Base-by-base conservation (phyloP, 2,113 vertebrate species). In the Protomyctophum bolini region DNA sequence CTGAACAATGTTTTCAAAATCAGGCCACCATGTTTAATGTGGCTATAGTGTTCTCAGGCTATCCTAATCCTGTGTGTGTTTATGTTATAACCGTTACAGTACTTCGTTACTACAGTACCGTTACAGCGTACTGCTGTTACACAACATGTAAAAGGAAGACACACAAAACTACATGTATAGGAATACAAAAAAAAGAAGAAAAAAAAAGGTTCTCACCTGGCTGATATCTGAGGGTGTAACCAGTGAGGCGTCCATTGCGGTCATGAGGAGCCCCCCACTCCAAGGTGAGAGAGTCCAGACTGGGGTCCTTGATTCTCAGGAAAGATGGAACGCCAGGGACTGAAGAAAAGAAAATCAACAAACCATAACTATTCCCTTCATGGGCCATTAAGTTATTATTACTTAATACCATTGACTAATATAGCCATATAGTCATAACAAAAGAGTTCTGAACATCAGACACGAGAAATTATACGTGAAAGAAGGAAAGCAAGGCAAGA, bases 201-300 rank as follows among this genome's bases (percentile, higher is more conserved):
- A 3, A 41, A 41, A 41, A 41, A 41, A 41, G 33, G 3, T 3
- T 89, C 97, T 96, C 92, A 99, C 97, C 97, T 92, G 95, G 92
- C 71, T 98, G 97, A 83, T 96, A 99, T 84, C 92, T 95, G 77
- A 99, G 89, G 59, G 91, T 95, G 85, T 99, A 99, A 45, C 95
- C 95, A 0, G 89, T 96, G 87, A 99, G 93, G 87, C 88, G 83
- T 52, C 98, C 98, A 66, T 98, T 99, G 6, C 88, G 95, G 67
- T 94, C 93, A 28, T 89, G 87, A 9, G 98, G 98, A 51, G 94
- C 96, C 51, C 86, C 94, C 98, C 98, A 99, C 71, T 96, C 93
- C 80, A 99, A 91, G 66, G 95, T 98, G 68, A 99, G 77, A 47
- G 97, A 96, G 77, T 98, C 95, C 81, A 94, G 4, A 8, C 93